Percentiles rank a stretch among this genome's conserved stretches.
Conservation (phyloP, 2,888 invertebrate genomes). For the Bombylius discolor region DNA sequence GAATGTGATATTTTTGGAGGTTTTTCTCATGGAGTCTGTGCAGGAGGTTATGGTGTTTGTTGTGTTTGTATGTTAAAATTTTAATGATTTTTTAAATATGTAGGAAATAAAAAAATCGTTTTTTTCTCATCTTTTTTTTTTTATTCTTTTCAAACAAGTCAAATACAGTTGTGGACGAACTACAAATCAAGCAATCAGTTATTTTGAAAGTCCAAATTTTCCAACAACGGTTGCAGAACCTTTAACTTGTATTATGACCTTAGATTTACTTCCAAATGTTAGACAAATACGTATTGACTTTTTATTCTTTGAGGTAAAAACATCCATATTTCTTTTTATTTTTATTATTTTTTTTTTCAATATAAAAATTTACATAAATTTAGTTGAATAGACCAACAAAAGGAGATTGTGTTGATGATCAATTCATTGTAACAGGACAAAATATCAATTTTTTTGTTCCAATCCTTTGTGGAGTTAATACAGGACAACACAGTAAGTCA, state of each 20-base stretch:
- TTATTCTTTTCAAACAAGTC: conserved; percentile 39
- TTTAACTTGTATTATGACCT: conserved; percentile 49
- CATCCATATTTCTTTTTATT: conserved; percentile 1
- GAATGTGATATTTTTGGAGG: conserved; percentile 54
- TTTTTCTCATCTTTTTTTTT: conserved; percentile 15
- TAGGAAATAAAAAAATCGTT: background rate
- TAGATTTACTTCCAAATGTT: conserved; percentile 46
- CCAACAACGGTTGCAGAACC: conserved; percentile 45
- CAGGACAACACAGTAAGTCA: conserved; percentile 57
- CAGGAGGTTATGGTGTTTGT: conserved; percentile 59
- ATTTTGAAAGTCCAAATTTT: conserved; percentile 60
- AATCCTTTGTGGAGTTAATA: conserved; percentile 59
- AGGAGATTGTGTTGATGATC: conserved; percentile 56
- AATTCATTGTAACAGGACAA: conserved; percentile 57
- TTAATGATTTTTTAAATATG: background rate
- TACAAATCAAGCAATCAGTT: conserved; percentile 47
- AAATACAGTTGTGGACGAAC: conserved; percentile 52
- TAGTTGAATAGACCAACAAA: conserved; percentile 54
- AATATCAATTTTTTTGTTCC: conserved; percentile 56
- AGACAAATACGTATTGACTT: conserved; percentile 60
- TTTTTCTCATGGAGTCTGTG: conserved; percentile 51
- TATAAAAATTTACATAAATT: conserved; percentile 15
- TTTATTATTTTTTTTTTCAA: background rate
- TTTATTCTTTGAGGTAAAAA: conserved; percentile 46
- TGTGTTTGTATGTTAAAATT: conserved; percentile 53